phyloP scores from a whole-genome alignment of 2,113 vertebrate species.

The Alethe castanea region DNA sequence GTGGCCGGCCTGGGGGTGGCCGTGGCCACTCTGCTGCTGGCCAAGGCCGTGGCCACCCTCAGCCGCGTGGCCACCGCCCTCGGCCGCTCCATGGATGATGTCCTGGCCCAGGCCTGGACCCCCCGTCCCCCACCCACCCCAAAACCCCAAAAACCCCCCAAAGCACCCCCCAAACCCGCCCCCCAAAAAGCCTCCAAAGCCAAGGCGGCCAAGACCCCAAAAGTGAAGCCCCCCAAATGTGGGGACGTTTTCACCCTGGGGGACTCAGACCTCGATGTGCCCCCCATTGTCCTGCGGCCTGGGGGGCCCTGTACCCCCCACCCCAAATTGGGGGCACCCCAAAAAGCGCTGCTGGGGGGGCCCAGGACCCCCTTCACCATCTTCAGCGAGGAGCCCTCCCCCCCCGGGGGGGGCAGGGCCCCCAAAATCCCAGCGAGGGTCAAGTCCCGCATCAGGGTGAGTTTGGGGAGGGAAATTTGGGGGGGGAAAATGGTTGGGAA shows the following conservation, averaged over 20 bases:
- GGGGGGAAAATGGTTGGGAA: no score
- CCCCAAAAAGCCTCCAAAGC: neutral
- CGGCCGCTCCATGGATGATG: constrained; percentile 38
- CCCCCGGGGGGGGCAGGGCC: neutral
- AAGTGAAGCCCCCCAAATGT: neutral
- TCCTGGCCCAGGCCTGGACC: constrained; percentile 74
- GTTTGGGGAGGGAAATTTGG: no score
- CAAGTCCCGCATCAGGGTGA: no score
- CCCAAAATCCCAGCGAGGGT: no score
- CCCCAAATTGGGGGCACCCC: neutral
- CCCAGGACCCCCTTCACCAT: constrained; percentile 75
- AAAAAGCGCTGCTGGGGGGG: neutral
- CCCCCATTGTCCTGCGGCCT: constrained; percentile 17
- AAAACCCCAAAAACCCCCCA: neutral
- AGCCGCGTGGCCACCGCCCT: constrained; percentile 61
- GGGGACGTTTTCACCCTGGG: constrained; percentile 7
- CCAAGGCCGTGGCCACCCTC: constrained; percentile 73
- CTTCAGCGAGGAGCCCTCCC: constrained; percentile 71
- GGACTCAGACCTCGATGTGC: constrained; percentile 64
- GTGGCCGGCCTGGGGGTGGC: constrained; percentile 65
- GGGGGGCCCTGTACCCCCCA: constrained; percentile 51
- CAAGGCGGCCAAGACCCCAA: neutral
- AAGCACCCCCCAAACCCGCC: neutral
- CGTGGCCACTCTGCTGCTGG: constrained; percentile 75
- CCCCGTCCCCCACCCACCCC: constrained; percentile 63